Base-by-base conservation (phyloP, 1,140 invertebrate species). In the Portunus trituberculatus region DNA sequence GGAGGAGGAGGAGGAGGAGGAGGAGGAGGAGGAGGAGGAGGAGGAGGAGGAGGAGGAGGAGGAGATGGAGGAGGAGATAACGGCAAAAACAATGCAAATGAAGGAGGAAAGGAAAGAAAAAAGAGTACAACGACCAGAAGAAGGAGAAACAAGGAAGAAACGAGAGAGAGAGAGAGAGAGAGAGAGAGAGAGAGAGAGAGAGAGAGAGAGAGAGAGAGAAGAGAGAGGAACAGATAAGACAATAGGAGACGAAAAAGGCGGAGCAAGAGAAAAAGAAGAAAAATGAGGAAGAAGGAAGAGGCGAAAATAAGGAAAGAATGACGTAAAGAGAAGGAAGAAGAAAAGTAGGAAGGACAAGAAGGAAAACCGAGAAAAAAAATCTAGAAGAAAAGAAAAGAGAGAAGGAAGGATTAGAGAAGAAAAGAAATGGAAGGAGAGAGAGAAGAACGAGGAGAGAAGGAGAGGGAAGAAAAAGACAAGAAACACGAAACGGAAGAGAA, bases 141-240 rank as follows among this genome's bases (percentile, higher is more conserved):
- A 87, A 29, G 31, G 84, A 87, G 84, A 87, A 29, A 87, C n/a
- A 39, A 31, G 29, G 39, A 31, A 6, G 29, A 31, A 14, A 31
- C 1, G 39, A 39, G 10, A 31, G 39, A 84, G 29, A n/a, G 25
- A n/a, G 8, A 31, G 20, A 87, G 4, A 87, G 10, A 87, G 39
- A 32, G 87, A 89, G 87, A 39, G 87, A 45, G 87, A 45, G 32
- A 89, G 87, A 45, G 31, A 89, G 87, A 90, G 88, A 52, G 88
- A 90, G 45, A 52, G 88, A 90, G 46, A 52, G 88, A 90, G 45
- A 90, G 46, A 52, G 88, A 90, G 88, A 32, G 59, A 92, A 48
- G 59, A 76, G 59, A 48, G 46, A 39, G 88, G 28, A 4, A 52
- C 45, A 90, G 28, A 83, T 4, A 92, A n/a, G n/a, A n/a, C 6